Evolutionary conservation across 2,888 invertebrate species (phyloP).

Genomic region (Colostygia pectinataria): DNA sequence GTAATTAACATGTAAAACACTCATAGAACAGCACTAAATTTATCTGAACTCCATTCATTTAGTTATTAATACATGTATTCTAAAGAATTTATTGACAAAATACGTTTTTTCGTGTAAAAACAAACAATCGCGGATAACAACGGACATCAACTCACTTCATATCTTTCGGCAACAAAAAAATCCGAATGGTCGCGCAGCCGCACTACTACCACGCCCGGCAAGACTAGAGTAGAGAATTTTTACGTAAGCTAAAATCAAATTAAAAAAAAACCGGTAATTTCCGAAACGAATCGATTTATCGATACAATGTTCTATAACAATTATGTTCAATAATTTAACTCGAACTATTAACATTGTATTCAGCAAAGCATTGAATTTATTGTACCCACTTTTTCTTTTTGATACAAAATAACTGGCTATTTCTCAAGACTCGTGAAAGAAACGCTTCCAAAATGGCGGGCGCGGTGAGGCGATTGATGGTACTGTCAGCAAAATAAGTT

Average conservation of each 20-base stretch:
- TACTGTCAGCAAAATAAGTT: no score
- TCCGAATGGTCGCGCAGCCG: slow-evolving; percentile 67
- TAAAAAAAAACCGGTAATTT: slow-evolving; percentile 42
- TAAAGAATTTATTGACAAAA: slow-evolving; percentile 45
- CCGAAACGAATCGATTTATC: slow-evolving; percentile 9
- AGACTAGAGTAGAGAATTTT: slow-evolving; percentile 31
- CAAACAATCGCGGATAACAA: slow-evolving; percentile 62
- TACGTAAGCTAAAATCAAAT: neutral
- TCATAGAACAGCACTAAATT: slow-evolving; percentile 44
- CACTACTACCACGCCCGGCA: slow-evolving; percentile 80
- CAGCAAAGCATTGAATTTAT: no score
- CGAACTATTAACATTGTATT: no score
- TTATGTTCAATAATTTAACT: no score
- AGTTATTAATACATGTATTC: no score
- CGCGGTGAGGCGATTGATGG: no score
- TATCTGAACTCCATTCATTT: slow-evolving; percentile 27
- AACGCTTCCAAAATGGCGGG: no score
- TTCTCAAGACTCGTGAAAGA: no score
- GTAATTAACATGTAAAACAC: slow-evolving; percentile 35
- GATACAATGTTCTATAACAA: no score
- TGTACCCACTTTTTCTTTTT: no score
- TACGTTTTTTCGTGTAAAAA: slow-evolving; percentile 47
- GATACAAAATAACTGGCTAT: no score
- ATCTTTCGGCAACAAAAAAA: slow-evolving; percentile 42
- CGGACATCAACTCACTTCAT: slow-evolving; percentile 68